phyloP scores from a whole-genome alignment of 2,113 vertebrate genomes.

The Haplochromis vanheusdeni region DNA sequence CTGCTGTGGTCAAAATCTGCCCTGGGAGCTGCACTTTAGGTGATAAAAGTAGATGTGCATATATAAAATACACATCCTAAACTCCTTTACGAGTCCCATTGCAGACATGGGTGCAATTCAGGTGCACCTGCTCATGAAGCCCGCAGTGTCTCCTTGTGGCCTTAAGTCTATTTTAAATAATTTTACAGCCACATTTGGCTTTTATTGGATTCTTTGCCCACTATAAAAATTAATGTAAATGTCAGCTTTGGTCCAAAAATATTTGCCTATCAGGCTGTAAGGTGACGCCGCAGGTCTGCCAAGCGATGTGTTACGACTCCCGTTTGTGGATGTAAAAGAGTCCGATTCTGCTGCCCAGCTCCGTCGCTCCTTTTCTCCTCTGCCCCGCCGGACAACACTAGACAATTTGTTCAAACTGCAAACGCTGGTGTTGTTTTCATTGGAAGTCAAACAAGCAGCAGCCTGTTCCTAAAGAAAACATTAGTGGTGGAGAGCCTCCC shows the following conservation, averaged over 20 bases:
- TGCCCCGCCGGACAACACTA: slow-evolving; percentile 56
- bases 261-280: background rate
- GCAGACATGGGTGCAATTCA: background rate
- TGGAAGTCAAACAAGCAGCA: slow-evolving; percentile 71
- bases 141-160: background rate
- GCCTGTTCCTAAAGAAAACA: slow-evolving; percentile 77
- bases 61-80: background rate
- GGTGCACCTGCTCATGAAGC: background rate
- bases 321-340: background rate
- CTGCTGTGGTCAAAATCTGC: background rate
- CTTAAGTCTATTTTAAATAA: background rate
- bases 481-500: slow-evolving; percentile 49
- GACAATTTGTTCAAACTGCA: slow-evolving; percentile 68
- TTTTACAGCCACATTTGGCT: background rate
- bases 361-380: background rate
- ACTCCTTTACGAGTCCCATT: background rate
- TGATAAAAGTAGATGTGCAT: background rate
- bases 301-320: background rate
- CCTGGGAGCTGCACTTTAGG: background rate
- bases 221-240: background rate
- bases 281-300: background rate
- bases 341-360: background rate
- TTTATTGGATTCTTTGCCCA: background rate
- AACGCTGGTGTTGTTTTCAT: slow-evolving; percentile 63
- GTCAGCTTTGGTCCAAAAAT: background rate